Base-by-base conservation (phyloP, 2,888 invertebrate species). In the Parnassius glacialis region DNA sequence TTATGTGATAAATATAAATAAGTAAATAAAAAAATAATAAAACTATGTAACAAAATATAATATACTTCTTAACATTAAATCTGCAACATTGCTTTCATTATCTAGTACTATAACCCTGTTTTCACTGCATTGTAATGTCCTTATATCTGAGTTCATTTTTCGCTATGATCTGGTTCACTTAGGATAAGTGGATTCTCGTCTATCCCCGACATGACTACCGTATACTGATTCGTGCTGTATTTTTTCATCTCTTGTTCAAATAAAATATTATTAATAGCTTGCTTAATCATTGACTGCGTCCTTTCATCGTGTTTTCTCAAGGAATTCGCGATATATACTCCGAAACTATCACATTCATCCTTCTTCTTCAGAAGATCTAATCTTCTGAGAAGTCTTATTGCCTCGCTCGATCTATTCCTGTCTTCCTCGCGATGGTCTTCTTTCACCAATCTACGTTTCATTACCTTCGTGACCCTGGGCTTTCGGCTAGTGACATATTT, bases 211-310 rank as follows among this genome's bases (percentile, higher is more conserved):
- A 83, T 65, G 0, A 84, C 75, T 0, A 85, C 79, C 0, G 80
- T 74, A 44, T 83, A 85, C 61, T 83, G 82, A 2, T 74, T 73
- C 5, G 60, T 63, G 44, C 71, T 81, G 57, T 86, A 91, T 59
- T 84, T 87, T 69, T 87, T 88, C 90, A 90, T 90, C 66, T 90
- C 90, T 57, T 89, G 89, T 62, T 90, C 90, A 66, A 89, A 90
- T 12, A 90, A 64, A 51, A 90, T 89, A 61, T 90, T 90, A 57
- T 90, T 90, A 2, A 91, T 90, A 0, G 90, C 90, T 64, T 90
- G 90, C 59, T 91, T 90, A 51, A 90, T 90, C 86, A 90, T 87
- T 2, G 85, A 81, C 47, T 84, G 83, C 0, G 90, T 87, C 20
- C 87, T 76, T 16, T 87, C 85, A 65, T 89, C 88, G 57, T 90